Base-by-base conservation (phyloP, 2,113 vertebrate species). In the Ciconia boyciana region DNA sequence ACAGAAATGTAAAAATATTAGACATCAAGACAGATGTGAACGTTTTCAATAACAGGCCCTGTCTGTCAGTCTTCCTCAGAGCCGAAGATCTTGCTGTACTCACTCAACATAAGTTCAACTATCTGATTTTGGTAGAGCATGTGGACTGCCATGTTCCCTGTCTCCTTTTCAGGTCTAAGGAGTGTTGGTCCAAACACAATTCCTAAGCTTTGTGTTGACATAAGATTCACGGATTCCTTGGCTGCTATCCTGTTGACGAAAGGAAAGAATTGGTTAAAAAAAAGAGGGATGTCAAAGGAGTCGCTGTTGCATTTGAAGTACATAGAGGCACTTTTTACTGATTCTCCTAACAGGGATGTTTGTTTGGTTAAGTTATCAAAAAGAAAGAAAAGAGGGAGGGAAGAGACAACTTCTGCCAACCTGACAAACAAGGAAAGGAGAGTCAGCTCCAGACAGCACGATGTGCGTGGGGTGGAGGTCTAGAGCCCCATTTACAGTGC, bases 41-140 rank as follows among this genome's bases (percentile, higher is more conserved):
- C 84, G 65, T 89, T 95, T 97, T 98, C 97, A 93, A 97, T 96
- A 94, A 95, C 94, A 97, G 94, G 98, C 97, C 97, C 96, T 96
- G 97, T 97, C 98, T 98, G 98, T 98, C 98, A 98, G 98, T 98
- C 98, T 98, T 98, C 97, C 89, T 96, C 94, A 3, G 97, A 98
- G 96, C 97, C 57, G 96, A 99, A 99, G 97, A 99, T 99, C 93
- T 98, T 98, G 76, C 77, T 94, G 95, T 98, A 99, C 90, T 99
- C 98, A 0, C 97, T 98, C 87, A 99, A 97, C 97, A 99, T 99
- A 94, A 99, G 98, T 98, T 99, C 99, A 44, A 99, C 98, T 52
- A 99, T 99, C 97, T 99, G 99, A 98, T 99, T 99, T 98, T 99
- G 99, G 97, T 99, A 99, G 20, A 99, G 98, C 99, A 99, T 99